A percentile compares a stretch with the other conserved stretches of the same genome.
phyloP scores from a whole-genome alignment of 2,888 invertebrate species.

The Tridacna gigas region DNA sequence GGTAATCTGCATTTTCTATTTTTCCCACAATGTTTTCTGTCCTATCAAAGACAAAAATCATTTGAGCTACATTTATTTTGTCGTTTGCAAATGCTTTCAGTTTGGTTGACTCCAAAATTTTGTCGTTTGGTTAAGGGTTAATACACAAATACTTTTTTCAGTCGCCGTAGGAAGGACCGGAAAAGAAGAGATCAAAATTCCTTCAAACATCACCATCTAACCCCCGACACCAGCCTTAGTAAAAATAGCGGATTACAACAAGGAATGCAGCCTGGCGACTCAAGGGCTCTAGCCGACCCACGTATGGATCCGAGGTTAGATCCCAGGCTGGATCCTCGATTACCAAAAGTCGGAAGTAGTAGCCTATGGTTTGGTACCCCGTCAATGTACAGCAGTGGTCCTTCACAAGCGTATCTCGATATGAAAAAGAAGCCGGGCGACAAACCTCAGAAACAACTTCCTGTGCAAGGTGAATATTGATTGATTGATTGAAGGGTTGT shows the following conservation, averaged over 20 bases:
- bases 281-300: constrained; percentile 38
- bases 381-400: constrained; percentile 68
- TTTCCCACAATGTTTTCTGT: too few species aligned
- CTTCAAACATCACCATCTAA: constrained; percentile 61
- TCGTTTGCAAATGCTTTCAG: too few species aligned
- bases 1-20: too few species aligned
- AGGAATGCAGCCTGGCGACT: constrained; percentile 49
- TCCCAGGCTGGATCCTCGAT: constrained; percentile 57
- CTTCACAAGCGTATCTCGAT: constrained; percentile 68
- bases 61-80: too few species aligned
- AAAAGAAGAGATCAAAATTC: constrained; percentile 40
- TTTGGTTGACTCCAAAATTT: too few species aligned
- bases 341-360: constrained; percentile 73
- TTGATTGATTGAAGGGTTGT: too few species aligned
- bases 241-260: constrained; percentile 62
- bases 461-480: constrained; percentile 52
- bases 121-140: too few species aligned
- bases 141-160: constrained; percentile 1
- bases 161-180: constrained; percentile 32
- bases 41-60: too few species aligned
- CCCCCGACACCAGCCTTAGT: constrained; percentile 66
- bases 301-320: constrained; percentile 59
- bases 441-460: constrained; percentile 27
- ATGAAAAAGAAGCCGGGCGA: constrained; percentile 50
- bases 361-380: constrained; percentile 76